phyloP scores from a whole-genome alignment of 2,113 vertebrate species.

The Brachionichthys hirsutus region DNA sequence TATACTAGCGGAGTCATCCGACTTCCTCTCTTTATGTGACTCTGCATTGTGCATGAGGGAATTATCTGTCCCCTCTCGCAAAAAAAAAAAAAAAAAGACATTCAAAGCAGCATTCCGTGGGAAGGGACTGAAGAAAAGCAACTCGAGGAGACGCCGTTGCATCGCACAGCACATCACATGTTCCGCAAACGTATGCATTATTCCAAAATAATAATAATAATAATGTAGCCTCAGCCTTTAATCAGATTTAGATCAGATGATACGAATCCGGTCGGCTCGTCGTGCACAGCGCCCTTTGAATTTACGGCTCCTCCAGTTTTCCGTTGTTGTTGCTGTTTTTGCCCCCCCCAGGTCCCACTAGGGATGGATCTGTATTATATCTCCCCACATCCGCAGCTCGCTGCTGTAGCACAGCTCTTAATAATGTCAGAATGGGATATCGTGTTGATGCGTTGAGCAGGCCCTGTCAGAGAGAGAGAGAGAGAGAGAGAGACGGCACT shows the following conservation, averaged over 20 bases:
- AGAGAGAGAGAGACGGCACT: not conserved
- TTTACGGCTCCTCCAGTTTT: slow-evolving; percentile 30
- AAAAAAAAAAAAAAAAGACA: not conserved
- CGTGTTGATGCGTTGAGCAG: slow-evolving; percentile 64
- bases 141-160: not conserved
- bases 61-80: slow-evolving; percentile 17
- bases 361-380: slow-evolving; percentile 56
- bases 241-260: slow-evolving; percentile 40
- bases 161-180: not conserved
- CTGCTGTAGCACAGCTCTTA: slow-evolving; percentile 65
- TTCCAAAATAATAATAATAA: slow-evolving; percentile 16
- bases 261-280: not conserved
- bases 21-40: slow-evolving; percentile 3
- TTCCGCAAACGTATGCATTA: slow-evolving; percentile 22
- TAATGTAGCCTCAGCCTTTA: slow-evolving; percentile 4
- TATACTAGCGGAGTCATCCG: not conserved
- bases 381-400: slow-evolving; percentile 51
- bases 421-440: slow-evolving; percentile 67
- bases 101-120: not conserved
- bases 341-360: slow-evolving; percentile 27
- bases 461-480: slow-evolving; percentile 14
- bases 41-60: slow-evolving; percentile 2
- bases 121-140: slow-evolving; percentile 1
- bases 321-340: slow-evolving; percentile 50
- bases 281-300: not conserved